Base-by-base conservation (phyloP, 2,888 invertebrate species). In the Hipparchia semele region DNA sequence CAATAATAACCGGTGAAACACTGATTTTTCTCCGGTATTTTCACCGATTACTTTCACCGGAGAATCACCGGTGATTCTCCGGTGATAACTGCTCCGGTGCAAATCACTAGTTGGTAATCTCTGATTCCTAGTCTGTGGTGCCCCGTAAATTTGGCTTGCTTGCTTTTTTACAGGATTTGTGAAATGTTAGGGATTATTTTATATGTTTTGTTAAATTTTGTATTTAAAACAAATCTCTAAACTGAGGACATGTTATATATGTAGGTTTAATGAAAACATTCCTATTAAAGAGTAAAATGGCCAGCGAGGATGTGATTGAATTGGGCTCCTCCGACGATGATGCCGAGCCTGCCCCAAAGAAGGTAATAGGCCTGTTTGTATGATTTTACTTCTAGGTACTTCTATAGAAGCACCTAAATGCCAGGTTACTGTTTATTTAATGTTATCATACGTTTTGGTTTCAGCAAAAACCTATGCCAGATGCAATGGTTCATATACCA, bases 281-380 rank as follows among this genome's bases (percentile, higher is more conserved):
- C 54, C 66, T 12, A 2, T 8, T 64, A 60, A 58, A 33, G 70
- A 64, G 56, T 72, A 82, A 76, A 69, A 93, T 92, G 92, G 88
- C 87, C 81, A 86, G 83, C 79, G 86, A 87, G 72, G 92, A 92
- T 85, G 90, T 94, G 72, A 94, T 94, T 75, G 92, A 92, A 82
- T 84, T 93, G 79, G 92, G 87, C 64, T 94, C 94, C 79, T 94
- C 94, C 60, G 94, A 94, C 72, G 94, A 94, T 76, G 94, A 94
- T 72, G 77, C 85, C 10, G 85, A 87, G 79, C 90, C 92, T 77
- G 86, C 85, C 46, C 86, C 87, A 13, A 93, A 92, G 80, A 91
- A 88, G 86, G 94, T 94, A 80, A 39, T 60, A n/a, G 39, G 45
- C 33, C 39, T 12, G n/a, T 10, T 51, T 39, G 49, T 66, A 49